Conservation (phyloP, 2,797 vertebrate genomes). For the Fistularia tabacaria region DNA sequence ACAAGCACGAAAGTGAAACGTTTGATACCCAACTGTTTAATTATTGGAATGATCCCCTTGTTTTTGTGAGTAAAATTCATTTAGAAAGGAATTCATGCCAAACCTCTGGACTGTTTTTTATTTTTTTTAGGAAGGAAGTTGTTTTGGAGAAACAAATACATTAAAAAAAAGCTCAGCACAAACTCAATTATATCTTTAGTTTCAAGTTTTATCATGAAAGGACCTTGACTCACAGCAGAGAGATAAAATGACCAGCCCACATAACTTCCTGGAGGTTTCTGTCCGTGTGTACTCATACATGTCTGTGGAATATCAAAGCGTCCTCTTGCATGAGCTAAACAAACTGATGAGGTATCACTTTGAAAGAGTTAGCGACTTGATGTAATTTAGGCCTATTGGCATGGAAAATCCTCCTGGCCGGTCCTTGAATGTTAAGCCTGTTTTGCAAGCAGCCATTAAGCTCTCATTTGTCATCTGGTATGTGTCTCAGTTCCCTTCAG, state of each 20-base stretch:
- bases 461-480: slow-evolving; percentile 58
- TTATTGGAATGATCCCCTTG: too few relatives aligned
- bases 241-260: slow-evolving; percentile 36
- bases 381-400: slow-evolving; percentile 51
- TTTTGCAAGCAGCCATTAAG: slow-evolving; percentile 43
- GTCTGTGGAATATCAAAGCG: slow-evolving; percentile 37
- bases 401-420: slow-evolving; percentile 49
- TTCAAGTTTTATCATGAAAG: slow-evolving; percentile 32
- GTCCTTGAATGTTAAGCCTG: slow-evolving; percentile 56
- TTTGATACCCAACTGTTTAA: too few relatives aligned
- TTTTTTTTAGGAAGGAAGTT: not conserved
- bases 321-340: not conserved
- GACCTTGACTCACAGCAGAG: not conserved
- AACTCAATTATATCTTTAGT: slow-evolving; percentile 36
- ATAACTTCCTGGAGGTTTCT: slow-evolving; percentile 22
- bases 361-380: slow-evolving; percentile 46
- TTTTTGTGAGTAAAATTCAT: too few relatives aligned
- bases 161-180: slow-evolving; percentile 24
- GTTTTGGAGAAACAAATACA: slow-evolving; percentile 18
- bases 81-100: too few relatives aligned
- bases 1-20: too few relatives aligned
- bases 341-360: slow-evolving; percentile 16
- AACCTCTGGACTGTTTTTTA: too few relatives aligned
- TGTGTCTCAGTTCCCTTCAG: slow-evolving; percentile 34
- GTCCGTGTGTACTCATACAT: slow-evolving; percentile 22